Evolutionary conservation across 2,113 vertebrate genomes (phyloP), one percentile per base, ranked within the genome.

Genomic region (Noturus placidus): DNA sequence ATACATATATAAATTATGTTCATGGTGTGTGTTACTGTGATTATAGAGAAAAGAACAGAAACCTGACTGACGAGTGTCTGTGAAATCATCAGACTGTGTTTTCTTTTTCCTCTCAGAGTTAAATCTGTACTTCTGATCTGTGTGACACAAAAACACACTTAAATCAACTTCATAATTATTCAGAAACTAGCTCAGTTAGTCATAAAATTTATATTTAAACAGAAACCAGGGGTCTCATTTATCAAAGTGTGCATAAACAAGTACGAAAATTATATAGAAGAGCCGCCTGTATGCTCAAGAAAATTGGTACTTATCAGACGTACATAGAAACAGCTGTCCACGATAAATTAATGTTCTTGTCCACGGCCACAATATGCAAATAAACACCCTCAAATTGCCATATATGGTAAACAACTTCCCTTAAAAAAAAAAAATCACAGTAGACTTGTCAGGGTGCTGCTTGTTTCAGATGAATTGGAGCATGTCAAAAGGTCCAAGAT

Each of bases 81-180:
- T 91, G 20, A 93, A 88, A 46, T 97, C 96, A 0, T 94, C 95
- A 33, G 91, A 70, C 61, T 96, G 96, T 84, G 94, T 91, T 89
- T 97, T 98, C 94, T 97, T 97, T 87, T 96, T 89, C 67, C 92
- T 94, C 82, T 98, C 96, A 0, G 97, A 96, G 85, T 97, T 97
- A 84, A 92, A 96, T 4, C 94, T 95, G 86, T 94, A 97, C 88
- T 92, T 93, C 65, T 95, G 94, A 85, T 96, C 97, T 87, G 91
- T 83, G 11, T 33, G 1, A 50, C 52, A 67, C 22, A 74, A 52
- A 84, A 33, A 50, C 17, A 89, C 22, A 63, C 27, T 50, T 38
- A 83, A 50, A 17, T 35, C 10, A n/a, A 79, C 8, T 50, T 46
- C n/a, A 78, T 8, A 17, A 78, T 30, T 30, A n/a, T 78, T 78